Evolutionary conservation across 2,888 invertebrate species (phyloP).

Genomic region (Gibbula magus): DNA sequence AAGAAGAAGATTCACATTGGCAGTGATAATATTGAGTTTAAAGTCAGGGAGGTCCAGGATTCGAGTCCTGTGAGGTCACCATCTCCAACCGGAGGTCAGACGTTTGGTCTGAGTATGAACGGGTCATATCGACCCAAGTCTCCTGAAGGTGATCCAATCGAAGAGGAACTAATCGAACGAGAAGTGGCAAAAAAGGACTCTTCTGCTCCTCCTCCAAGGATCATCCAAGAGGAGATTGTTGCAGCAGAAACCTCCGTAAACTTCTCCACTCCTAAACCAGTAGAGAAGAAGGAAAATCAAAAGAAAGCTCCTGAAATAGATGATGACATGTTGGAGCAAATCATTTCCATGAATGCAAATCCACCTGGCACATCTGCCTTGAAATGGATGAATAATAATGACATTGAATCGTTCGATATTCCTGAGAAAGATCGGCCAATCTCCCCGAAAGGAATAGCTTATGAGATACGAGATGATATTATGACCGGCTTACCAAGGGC

Average conservation of each 20-base stretch:
- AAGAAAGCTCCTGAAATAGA: slow-evolving; percentile 23
- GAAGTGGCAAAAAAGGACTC: slow-evolving; percentile 40
- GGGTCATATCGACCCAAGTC: slow-evolving; percentile 32
- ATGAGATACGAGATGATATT: slow-evolving; percentile 61
- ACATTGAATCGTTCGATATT: slow-evolving; percentile 33
- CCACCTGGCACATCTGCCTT: slow-evolving; percentile 33
- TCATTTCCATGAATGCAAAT: slow-evolving; percentile 44
- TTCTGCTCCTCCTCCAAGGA: slow-evolving; percentile 7
- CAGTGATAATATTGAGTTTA: slow-evolving; percentile 43
- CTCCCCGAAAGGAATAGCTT: slow-evolving; percentile 54
- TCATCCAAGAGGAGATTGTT: not conserved
- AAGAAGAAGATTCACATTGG: slow-evolving; percentile 33
- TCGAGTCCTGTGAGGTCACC: slow-evolving; percentile 17
- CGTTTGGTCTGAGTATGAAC: not conserved
- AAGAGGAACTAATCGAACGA: slow-evolving; percentile 56
- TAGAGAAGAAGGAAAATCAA: slow-evolving; percentile 18
- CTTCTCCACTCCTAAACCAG: not conserved
- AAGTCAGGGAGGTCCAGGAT: not conserved
- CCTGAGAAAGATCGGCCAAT: slow-evolving; percentile 33
- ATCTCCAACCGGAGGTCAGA: slow-evolving; percentile 1
- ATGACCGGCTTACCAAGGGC: slow-evolving; percentile 48
- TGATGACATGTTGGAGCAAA: slow-evolving; percentile 35
- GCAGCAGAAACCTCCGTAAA: not conserved
- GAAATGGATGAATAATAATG: slow-evolving; percentile 4
- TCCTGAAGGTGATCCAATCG: slow-evolving; percentile 40